Evolutionary conservation across 2,888 invertebrate species (phyloP).

Genomic region (Andrena bucephala): DNA sequence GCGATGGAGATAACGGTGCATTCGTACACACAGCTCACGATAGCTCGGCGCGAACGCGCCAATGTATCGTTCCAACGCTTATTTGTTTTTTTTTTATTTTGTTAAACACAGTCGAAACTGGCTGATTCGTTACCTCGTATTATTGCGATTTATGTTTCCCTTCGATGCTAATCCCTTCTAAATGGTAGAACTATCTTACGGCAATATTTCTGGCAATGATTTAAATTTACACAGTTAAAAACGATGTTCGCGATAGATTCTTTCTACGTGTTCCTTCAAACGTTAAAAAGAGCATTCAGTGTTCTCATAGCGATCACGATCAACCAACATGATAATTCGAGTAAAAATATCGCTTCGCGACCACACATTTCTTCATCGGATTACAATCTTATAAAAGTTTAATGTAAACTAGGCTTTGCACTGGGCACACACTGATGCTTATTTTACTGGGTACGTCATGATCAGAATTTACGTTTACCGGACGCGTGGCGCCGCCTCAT

Average conservation of each 20-base stretch:
- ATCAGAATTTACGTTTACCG: constrained; percentile 11
- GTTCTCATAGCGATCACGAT: constrained; percentile 1
- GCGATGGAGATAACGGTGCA: neutral
- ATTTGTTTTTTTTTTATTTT: neutral
- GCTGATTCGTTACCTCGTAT: constrained; percentile 17
- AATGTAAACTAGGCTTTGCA: constrained; percentile 41
- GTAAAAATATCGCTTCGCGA: neutral
- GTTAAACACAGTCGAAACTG: constrained; percentile 15
- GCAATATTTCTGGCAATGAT: neutral
- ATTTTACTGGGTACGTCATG: constrained; percentile 13
- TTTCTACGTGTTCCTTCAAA: neutral
- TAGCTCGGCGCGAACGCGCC: neutral
- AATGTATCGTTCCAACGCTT: neutral
- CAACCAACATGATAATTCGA: constrained; percentile 34
- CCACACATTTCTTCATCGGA: neutral
- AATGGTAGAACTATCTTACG: neutral
- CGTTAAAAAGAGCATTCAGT: neutral
- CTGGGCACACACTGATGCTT: constrained; percentile 32
- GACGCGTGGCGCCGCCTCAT: constrained; percentile 1
- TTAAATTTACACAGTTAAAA: neutral
- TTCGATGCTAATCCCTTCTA: neutral
- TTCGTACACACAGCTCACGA: neutral
- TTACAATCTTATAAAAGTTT: constrained; percentile 16
- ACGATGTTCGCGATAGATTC: neutral
- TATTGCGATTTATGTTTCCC: neutral